Conservation (phyloP, 1,140 invertebrate species). For the Pristionchus pacificus region DNA sequence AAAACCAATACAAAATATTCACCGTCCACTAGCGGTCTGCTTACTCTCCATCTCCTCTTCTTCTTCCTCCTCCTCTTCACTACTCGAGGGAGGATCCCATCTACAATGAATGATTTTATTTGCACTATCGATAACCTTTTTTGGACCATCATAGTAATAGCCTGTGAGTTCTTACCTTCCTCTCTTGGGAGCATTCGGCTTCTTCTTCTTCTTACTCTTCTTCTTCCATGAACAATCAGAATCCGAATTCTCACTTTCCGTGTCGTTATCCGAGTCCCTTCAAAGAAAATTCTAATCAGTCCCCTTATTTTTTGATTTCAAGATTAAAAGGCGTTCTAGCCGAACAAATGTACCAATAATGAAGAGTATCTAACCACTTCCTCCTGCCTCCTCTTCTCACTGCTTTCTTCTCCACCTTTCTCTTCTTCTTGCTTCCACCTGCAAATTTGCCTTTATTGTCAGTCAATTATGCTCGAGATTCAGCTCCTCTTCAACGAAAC, state of each 20-base stretch:
- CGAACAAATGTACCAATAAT: neutral
- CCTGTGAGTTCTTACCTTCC: neutral
- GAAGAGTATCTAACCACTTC: neutral
- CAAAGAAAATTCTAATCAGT: neutral
- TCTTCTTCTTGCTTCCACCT: constrained; percentile 3
- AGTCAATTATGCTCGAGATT: constrained; percentile 2
- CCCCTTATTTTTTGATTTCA: constrained; percentile 2
- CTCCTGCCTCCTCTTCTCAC: neutral
- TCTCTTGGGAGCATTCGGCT: neutral
- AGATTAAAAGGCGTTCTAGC: neutral
- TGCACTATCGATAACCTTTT: no score
- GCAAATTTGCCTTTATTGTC: neutral
- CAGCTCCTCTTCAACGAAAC: neutral
- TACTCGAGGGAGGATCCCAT: neutral
- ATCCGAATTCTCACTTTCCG: neutral
- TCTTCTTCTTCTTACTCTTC: constrained; percentile 13
- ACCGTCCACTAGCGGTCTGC: neutral
- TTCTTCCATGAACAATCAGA: constrained; percentile 11
- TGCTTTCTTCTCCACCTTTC: constrained; percentile 13
- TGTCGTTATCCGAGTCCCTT: neutral
- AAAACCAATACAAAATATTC: no score
- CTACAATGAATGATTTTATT: no score
- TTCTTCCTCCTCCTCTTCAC: constrained; percentile 17
- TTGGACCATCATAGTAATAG: neutral
- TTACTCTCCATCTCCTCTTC: constrained; percentile 6